A percentile compares a stretch with the other conserved stretches of the same genome.
phyloP scores from a whole-genome alignment of 2,797 vertebrate genomes.

The Crocidura indochinensis region DNA sequence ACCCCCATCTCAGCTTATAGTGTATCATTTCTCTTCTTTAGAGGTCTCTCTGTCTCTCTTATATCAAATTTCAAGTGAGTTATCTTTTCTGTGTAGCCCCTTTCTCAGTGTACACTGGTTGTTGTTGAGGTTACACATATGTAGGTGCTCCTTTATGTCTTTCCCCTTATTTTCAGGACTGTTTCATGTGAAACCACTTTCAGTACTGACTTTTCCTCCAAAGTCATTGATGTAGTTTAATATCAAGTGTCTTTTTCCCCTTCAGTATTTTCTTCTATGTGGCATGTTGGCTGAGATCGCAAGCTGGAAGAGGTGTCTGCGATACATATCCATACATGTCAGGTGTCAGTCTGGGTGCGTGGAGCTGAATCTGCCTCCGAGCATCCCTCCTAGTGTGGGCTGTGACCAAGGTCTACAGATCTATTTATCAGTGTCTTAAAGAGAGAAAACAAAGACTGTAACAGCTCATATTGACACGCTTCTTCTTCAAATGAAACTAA shows the following conservation, averaged over 20 bases:
- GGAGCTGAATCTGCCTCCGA: too few relatives aligned
- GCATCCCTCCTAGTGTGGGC: neutral
- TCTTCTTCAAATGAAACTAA: neutral
- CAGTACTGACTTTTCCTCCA: neutral
- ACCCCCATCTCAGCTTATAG: too few relatives aligned
- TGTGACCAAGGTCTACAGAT: neutral
- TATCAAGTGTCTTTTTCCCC: neutral
- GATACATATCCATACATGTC: neutral
- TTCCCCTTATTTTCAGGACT: neutral
- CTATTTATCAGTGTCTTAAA: neutral
- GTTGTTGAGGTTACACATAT: too few relatives aligned
- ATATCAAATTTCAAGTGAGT: too few relatives aligned
- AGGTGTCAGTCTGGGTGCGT: fast-evolving
- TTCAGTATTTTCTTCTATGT: neutral
- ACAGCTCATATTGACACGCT: neutral
- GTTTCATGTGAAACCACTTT: neutral
- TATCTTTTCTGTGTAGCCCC: too few relatives aligned
- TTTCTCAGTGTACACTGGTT: too few relatives aligned
- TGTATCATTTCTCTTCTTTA: too few relatives aligned
- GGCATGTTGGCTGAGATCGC: neutral
- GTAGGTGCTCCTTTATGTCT: neutral
- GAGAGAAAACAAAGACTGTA: neutral
- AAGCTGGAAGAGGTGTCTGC: neutral
- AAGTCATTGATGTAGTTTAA: neutral
- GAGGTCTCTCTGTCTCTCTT: too few relatives aligned